Evolutionary conservation across 2,888 invertebrate genomes (phyloP), one percentile per base, ranked within the genome.

Genomic region (Prenolepis imparis): DNA sequence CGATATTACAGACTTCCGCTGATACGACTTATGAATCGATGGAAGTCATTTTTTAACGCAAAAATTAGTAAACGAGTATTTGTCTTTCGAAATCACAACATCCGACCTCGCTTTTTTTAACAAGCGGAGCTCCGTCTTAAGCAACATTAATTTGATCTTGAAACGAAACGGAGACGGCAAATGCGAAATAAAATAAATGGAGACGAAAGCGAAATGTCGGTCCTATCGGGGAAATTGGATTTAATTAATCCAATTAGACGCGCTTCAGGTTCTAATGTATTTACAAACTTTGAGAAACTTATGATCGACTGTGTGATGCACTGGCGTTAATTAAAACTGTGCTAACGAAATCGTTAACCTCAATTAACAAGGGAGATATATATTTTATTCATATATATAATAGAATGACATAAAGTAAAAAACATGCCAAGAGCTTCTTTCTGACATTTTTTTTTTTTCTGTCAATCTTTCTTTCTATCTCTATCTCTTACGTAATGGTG

Each of bases 301-400:
- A 78, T 78, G 70, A 78, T 70, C 78, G 78, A 32, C 57, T 41
- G 72, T 41, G 72, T 52, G 36, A 78, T 78, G 78, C 72, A 57
- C 41, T 41, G 15, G 28, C 44, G 57, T 78, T 78, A 78, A 78
- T 78, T 70, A 78, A 78, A 78, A 78, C 8, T 70, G 78, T 32
- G 72, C 57, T 70, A 59, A 78, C 78, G 32, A 78, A 78, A 78
- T 78, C 57, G 57, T 78, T 78, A 78, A 78, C 57, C 72, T 78
- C 44, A 78, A 59, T 78, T 78, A 78, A 78, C 57, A 59, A 21
- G 21, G 15, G 32, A 21, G 15, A 24, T 52, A 48, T n/a, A 48
- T 48, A 44, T 44, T 15, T 44, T 15, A 44, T 44, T 15, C 12
- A 44, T 44, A 44, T 44, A 44, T 15, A 15, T 57, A 39, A 8